These are phyloP conservation scores for Drosophila peninsularis DNA, from an alignment of 2,888 invertebrate species.

Conservation along the genomic window DNA sequence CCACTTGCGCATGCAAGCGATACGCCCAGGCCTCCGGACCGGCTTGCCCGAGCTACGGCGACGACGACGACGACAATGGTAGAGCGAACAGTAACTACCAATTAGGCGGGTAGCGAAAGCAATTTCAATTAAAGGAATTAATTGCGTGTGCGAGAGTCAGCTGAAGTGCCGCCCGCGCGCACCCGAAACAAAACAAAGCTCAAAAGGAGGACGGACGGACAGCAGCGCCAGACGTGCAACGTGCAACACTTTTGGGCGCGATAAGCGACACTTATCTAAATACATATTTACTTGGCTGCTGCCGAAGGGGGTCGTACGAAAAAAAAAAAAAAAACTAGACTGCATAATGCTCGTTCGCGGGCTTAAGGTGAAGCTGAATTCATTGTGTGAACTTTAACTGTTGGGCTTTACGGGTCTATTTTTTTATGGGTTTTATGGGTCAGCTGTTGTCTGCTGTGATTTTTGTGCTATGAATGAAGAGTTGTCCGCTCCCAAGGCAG, in stretches of 20 bases:
- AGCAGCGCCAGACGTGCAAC: slow-evolving; percentile 14
- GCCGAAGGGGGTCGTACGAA: background rate
- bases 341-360: background rate
- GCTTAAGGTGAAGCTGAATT: no score
- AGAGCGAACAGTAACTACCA: slow-evolving; percentile 68
- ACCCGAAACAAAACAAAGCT: background rate
- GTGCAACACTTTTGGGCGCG: slow-evolving; percentile 50
- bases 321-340: no score
- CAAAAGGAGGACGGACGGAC: background rate
- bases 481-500: background rate
- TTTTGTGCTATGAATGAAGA: no score
- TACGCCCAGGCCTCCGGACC: slow-evolving; percentile 40
- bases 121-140: slow-evolving; percentile 79
- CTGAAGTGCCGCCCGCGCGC: slow-evolving; percentile 44
- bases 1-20: slow-evolving; percentile 73
- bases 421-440: background rate
- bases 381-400: background rate
- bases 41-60: slow-evolving; percentile 4
- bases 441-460: background rate
- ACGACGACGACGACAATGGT: slow-evolving; percentile 14
- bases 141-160: slow-evolving; percentile 73
- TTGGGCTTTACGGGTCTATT: no score
- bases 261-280: slow-evolving; percentile 76
- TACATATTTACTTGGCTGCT: slow-evolving; percentile 66
- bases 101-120: slow-evolving; percentile 77